A percentile compares a stretch with the other conserved stretches of the same genome.
Evolutionary conservation across 2,797 vertebrate genomes (phyloP).

Genomic region (Threskiornis aethiopicus): DNA sequence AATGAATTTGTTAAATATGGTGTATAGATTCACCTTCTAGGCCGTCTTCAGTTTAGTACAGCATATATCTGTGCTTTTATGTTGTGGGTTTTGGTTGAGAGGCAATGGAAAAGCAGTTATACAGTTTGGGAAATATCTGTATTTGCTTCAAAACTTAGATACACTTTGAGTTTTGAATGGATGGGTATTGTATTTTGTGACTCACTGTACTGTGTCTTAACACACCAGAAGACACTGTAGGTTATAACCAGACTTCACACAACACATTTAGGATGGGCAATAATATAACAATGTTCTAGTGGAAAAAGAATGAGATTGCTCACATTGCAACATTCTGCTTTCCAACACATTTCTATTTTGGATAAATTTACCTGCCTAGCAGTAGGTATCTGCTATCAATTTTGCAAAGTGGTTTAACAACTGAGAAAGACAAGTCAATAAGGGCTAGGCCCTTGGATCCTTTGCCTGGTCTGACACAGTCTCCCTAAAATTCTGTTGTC

Average conservation of each 20-base stretch:
- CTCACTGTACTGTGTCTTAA: background rate
- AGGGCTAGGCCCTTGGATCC: background rate
- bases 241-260: background rate
- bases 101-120: background rate
- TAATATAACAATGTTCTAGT: background rate
- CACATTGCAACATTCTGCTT: background rate
- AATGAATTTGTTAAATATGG: background rate
- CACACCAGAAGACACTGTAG: background rate
- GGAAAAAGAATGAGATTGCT: background rate
- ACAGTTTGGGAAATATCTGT: background rate
- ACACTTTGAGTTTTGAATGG: background rate
- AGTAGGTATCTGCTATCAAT: background rate
- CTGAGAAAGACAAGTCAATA: background rate
- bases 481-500: background rate
- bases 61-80: background rate
- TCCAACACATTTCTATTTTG: background rate
- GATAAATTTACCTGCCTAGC: background rate
- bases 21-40: background rate
- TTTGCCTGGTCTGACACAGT: background rate
- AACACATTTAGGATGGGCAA: background rate
- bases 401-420: background rate
- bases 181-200: background rate
- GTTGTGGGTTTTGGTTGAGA: background rate
- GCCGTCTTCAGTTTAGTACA: background rate
- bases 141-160: background rate